Conservation (phyloP, 2,888 invertebrate genomes). For the Synanthedon formicaeformis region DNA sequence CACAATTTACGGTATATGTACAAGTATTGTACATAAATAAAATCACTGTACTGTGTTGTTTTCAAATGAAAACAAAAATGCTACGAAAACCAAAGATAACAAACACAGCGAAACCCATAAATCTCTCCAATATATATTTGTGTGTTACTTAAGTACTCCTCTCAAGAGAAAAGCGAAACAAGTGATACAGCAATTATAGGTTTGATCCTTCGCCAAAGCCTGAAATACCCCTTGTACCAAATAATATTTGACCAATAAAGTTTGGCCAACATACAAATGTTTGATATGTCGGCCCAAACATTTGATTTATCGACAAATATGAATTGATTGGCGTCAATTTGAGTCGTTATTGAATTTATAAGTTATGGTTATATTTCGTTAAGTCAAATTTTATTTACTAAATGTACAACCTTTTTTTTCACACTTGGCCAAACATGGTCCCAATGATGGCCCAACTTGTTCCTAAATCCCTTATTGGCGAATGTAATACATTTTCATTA, state of each 20-base stretch:
- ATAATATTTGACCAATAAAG: not conserved
- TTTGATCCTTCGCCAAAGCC: not conserved
- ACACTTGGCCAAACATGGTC: not conserved
- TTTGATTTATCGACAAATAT: no score
- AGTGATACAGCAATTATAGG: not conserved
- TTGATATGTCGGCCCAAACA: no score
- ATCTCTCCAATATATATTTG: not conserved
- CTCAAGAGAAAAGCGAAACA: not conserved
- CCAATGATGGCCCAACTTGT: not conserved
- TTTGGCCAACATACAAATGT: not conserved
- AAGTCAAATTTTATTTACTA: no score
- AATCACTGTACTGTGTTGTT: no score
- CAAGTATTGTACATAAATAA: no score
- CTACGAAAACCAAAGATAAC: not conserved
- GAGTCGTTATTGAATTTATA: no score
- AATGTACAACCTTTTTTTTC: no score
- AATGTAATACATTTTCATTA: conserved; percentile 1
- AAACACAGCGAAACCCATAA: not conserved
- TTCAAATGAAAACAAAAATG: no score
- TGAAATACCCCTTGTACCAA: not conserved
- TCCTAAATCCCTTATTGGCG: not conserved
- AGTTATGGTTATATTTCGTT: no score
- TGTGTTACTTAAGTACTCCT: not conserved
- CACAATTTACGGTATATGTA: no score
- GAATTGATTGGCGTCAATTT: no score